Evolutionary conservation across 2,888 invertebrate species (phyloP).

Genomic region (Tetragonula carbonaria): DNA sequence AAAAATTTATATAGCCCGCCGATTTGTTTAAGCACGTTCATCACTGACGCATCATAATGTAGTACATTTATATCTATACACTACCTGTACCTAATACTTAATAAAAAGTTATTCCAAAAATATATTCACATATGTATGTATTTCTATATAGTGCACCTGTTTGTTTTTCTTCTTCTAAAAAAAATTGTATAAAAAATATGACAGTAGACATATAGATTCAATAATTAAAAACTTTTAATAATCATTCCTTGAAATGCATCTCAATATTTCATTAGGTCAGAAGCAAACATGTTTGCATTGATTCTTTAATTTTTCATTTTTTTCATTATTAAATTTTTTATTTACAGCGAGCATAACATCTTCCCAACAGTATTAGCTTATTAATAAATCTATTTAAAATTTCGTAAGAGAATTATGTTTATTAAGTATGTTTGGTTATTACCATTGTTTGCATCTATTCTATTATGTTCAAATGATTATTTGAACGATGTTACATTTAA

Average conservation of each 20-base stretch:
- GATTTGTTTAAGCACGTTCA: constrained; percentile 6
- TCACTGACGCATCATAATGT: background rate
- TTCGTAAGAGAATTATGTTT: constrained; percentile 58
- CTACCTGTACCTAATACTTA: background rate
- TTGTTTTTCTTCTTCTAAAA: background rate
- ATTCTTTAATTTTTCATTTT: background rate
- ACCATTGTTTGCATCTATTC: constrained; percentile 66
- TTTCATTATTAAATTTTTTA: constrained; percentile 16
- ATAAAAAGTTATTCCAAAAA: background rate
- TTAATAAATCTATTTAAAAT: background rate
- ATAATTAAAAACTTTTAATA: background rate
- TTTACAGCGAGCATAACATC: constrained; percentile 4
- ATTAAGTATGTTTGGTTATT: constrained; percentile 76
- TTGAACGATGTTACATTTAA: constrained; percentile 63
- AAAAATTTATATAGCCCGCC: constrained; percentile 44
- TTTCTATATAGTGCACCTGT: background rate
- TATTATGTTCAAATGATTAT: constrained; percentile 74
- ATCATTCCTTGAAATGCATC: constrained; percentile 7
- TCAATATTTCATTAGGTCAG: background rate
- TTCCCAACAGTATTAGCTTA: background rate
- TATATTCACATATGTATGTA: background rate
- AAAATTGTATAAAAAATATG: constrained; percentile 3
- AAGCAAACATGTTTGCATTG: background rate
- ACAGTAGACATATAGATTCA: background rate
- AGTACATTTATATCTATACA: background rate